Conservation (phyloP, 1,140 invertebrate genomes). For the Pantala flavescens region DNA sequence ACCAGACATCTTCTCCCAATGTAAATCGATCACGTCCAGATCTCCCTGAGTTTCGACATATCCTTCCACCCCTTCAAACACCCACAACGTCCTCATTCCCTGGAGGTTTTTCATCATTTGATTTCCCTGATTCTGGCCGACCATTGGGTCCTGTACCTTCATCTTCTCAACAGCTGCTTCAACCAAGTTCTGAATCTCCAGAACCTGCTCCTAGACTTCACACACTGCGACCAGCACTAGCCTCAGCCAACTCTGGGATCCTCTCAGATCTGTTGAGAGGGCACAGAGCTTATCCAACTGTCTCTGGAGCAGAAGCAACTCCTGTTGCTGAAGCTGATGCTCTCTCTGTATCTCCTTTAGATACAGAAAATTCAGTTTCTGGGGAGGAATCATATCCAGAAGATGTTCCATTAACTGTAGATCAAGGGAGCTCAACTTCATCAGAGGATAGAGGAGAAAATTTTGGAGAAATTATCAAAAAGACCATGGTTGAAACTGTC, state of each 20-base stretch:
- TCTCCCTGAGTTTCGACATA: not conserved
- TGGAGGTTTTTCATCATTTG: not conserved
- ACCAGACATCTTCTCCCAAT: not conserved
- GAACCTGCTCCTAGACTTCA: not conserved
- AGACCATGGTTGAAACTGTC: slow-evolving; percentile 83
- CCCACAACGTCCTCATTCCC: not conserved
- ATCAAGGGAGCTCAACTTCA: slow-evolving; percentile 27
- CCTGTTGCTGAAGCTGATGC: slow-evolving; percentile 15
- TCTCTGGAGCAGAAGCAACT: not conserved
- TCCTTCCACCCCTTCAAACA: not conserved
- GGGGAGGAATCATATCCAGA: slow-evolving; percentile 20
- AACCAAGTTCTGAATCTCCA: not conserved
- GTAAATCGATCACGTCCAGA: not conserved
- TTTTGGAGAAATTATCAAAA: slow-evolving; percentile 86
- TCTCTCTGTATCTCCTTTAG: slow-evolving; percentile 14
- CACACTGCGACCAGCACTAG: not conserved
- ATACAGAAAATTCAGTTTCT: slow-evolving; percentile 16
- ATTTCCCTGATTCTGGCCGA: not conserved
- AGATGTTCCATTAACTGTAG: slow-evolving; percentile 21
- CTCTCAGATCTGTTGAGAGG: not conserved
- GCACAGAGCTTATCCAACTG: not conserved
- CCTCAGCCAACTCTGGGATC: not conserved
- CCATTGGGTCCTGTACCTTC: not conserved
- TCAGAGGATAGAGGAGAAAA: slow-evolving; percentile 53
- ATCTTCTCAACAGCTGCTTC: not conserved